Evolutionary conservation across 64 coral and sea anemone species (phyloP).

Genomic region (Dendrophyllia cribrosa): DNA sequence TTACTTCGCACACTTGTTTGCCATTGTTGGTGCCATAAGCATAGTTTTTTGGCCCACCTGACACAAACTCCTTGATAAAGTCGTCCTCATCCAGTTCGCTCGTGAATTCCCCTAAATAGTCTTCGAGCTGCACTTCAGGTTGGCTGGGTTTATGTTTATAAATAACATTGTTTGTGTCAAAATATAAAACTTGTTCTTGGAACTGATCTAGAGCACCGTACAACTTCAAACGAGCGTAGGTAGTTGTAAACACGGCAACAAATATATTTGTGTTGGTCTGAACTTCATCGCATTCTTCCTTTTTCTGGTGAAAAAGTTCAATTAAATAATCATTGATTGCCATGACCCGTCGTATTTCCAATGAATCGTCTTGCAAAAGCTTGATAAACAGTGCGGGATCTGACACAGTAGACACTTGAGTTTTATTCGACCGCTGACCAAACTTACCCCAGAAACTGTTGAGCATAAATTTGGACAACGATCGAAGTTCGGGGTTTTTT

Average conservation of each 20-base stretch:
- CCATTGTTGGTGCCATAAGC: neutral
- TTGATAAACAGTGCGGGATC: neutral
- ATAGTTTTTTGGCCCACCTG: conserved; percentile 65
- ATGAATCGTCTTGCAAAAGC: neutral
- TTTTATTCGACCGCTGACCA: neutral
- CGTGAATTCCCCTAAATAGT: conserved; percentile 25
- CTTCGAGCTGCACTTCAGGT: neutral
- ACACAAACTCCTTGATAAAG: conserved; percentile 33
- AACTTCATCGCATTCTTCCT: neutral
- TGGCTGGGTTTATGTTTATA: neutral
- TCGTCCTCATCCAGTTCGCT: conserved; percentile 37
- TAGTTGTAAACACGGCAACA: conserved; percentile 23
- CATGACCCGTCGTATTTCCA: neutral
- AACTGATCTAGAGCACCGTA: neutral
- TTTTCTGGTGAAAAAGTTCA: neutral
- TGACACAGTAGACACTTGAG: neutral
- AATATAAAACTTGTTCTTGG: conserved; percentile 10
- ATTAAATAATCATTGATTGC: neutral
- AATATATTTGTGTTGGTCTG: conserved; percentile 9
- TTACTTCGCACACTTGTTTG: conserved; percentile 13
- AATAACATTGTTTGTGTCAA: conserved; percentile 44
- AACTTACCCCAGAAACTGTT: neutral
- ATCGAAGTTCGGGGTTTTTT: neutral
- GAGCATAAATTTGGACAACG: neutral
- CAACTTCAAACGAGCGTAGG: conserved; percentile 19